Evolutionary conservation across 2,797 vertebrate genomes (phyloP).

Genomic region (Lophius americanus): DNA sequence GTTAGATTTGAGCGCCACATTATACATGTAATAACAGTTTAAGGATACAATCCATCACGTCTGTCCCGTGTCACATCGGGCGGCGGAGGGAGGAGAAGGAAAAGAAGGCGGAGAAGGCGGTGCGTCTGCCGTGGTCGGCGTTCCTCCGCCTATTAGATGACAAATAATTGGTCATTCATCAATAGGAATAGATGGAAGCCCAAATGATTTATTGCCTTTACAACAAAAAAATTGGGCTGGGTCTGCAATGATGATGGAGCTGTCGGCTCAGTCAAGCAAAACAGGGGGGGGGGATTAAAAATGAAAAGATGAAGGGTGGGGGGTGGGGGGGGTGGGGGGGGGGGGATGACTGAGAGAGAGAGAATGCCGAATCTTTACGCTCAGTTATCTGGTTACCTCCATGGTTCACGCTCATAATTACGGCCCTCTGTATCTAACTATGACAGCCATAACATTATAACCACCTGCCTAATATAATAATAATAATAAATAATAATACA

Average conservation of each 20-base stretch:
- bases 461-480: no score
- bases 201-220: conserved; percentile 98
- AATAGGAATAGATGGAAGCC: conserved; percentile 99
- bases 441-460: no score
- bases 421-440: no score
- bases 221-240: conserved; percentile 60
- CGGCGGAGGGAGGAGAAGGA: conserved; percentile 40
- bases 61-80: conserved; percentile 82
- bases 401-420: no score
- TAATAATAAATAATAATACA: no score
- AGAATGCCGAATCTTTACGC: neutral
- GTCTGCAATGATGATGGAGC: conserved; percentile 82
- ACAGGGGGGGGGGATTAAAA: conserved; percentile 50
- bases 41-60: conserved; percentile 98
- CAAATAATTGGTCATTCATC: conserved; percentile 99
- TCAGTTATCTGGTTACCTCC: no score
- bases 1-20: conserved; percentile 87
- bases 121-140: conserved; percentile 92
- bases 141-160: conserved; percentile 95
- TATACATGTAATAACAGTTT: conserved; percentile 97
- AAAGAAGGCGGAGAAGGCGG: conserved; percentile 77
- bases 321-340: no score
- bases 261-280: conserved; percentile 83
- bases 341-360: no score
- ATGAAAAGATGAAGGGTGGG: no score